Evolutionary conservation across 2,797 vertebrate species (phyloP).

Genomic region (Fringilla coelebs): DNA sequence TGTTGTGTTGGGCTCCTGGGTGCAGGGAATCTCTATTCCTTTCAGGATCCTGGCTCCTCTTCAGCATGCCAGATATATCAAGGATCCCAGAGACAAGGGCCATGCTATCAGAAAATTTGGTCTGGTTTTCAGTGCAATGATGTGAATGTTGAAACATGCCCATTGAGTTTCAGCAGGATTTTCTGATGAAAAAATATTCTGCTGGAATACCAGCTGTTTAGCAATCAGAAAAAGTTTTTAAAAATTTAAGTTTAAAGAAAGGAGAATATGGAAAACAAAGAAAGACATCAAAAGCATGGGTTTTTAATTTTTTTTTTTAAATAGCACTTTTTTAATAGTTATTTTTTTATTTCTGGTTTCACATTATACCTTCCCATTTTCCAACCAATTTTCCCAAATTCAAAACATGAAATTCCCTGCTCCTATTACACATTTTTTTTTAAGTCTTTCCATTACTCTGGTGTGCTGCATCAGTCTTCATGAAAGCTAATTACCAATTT

Average conservation of each 20-base stretch:
- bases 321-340: neutral
- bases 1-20: neutral
- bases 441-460: neutral
- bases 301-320: neutral
- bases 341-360: neutral
- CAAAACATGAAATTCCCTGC: neutral
- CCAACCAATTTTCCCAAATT: neutral
- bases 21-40: neutral
- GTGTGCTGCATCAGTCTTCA: neutral
- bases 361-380: neutral
- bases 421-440: neutral
- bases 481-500: neutral
- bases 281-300: neutral
- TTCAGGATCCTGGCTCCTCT: neutral
- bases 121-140: neutral
- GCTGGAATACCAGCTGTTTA: neutral
- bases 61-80: neutral
- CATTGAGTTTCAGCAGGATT: neutral
- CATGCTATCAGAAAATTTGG: neutral
- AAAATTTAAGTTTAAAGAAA: neutral
- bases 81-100: neutral
- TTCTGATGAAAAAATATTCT: neutral
- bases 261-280: neutral
- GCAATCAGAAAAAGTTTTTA: neutral
- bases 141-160: neutral